Conservation (phyloP, 2,797 vertebrate species). For the Neosilurus mollespiculum region DNA sequence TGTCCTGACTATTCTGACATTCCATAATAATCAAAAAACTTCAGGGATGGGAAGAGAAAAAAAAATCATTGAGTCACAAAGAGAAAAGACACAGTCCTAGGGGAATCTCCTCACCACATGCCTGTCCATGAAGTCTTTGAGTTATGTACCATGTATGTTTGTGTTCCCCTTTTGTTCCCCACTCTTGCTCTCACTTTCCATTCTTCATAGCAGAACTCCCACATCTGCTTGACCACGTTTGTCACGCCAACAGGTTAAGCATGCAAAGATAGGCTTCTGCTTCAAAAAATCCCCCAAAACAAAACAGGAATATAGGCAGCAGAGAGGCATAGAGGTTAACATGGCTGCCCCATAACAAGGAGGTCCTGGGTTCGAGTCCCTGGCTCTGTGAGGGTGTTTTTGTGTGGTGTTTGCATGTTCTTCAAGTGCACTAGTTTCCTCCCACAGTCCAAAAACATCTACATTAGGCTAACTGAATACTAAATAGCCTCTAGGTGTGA, state of each 20-base stretch:
- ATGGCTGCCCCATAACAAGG: too few relatives aligned
- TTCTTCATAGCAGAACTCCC: conserved; percentile 20
- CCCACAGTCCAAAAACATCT: too few relatives aligned
- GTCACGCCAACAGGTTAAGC: not conserved
- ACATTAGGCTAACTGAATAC: too few relatives aligned
- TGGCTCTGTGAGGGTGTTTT: too few relatives aligned
- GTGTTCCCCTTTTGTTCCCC: conserved; percentile 2
- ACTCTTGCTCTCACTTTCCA: not conserved
- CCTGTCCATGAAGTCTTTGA: conserved; percentile 15
- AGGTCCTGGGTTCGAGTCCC: too few relatives aligned
- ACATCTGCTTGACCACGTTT: conserved; percentile 52
- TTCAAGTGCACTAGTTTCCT: too few relatives aligned
- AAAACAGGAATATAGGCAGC: too few relatives aligned
- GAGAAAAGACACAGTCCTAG: not conserved
- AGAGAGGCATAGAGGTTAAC: too few relatives aligned
- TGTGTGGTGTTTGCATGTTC: too few relatives aligned
- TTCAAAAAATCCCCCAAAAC: too few relatives aligned
- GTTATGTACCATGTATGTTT: conserved; percentile 36
- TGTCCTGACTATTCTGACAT: not conserved
- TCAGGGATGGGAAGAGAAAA: conserved; percentile 1
- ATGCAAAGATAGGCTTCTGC: not conserved
- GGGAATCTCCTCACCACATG: not conserved
- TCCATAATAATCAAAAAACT: not conserved
- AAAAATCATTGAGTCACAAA: not conserved
- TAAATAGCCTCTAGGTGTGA: too few relatives aligned